These are phyloP conservation scores for Ispidina lecontei DNA, from an alignment of 2,797 vertebrate species.

Conservation along the genomic window DNA sequence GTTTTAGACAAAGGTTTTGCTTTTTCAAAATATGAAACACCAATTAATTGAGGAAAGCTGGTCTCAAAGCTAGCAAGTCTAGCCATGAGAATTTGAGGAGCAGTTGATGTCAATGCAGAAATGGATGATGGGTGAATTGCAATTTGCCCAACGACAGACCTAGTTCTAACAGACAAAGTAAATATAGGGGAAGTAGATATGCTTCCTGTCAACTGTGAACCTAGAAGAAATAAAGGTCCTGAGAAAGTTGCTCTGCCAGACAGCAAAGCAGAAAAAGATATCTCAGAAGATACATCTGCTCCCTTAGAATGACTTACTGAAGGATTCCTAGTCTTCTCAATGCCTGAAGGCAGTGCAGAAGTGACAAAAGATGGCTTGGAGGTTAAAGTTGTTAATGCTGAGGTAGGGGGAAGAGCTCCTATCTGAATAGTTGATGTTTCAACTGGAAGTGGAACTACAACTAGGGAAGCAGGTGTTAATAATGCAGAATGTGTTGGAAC, in stretches of 20 bases:
- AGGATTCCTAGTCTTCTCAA: conserved; percentile 12
- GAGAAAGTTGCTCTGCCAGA: conserved; percentile 47
- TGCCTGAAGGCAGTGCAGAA: conserved; percentile 54
- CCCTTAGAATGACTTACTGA: conserved; percentile 9
- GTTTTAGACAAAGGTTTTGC: background rate
- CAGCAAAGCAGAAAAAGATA: conserved; percentile 28
- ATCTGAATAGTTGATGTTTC: background rate
- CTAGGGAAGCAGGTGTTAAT: background rate
- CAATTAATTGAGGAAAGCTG: background rate
- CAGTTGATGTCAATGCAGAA: background rate
- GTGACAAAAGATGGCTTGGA: conserved; percentile 18
- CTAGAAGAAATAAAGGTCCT: background rate
- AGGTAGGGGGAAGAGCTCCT: conserved; percentile 5
- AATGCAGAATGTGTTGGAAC: background rate
- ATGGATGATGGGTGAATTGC: background rate
- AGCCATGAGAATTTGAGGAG: background rate
- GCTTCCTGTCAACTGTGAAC: background rate
- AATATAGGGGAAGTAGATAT: background rate
- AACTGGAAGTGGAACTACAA: background rate
- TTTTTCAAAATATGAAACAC: background rate
- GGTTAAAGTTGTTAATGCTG: conserved; percentile 39
- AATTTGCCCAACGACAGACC: background rate
- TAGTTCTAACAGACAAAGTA: background rate
- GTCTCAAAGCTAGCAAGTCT: background rate
- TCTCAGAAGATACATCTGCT: conserved; percentile 35